Evolutionary conservation across 2,113 vertebrate species (phyloP), one percentile per base, ranked within the genome.

Genomic region (Furnarius figulus): DNA sequence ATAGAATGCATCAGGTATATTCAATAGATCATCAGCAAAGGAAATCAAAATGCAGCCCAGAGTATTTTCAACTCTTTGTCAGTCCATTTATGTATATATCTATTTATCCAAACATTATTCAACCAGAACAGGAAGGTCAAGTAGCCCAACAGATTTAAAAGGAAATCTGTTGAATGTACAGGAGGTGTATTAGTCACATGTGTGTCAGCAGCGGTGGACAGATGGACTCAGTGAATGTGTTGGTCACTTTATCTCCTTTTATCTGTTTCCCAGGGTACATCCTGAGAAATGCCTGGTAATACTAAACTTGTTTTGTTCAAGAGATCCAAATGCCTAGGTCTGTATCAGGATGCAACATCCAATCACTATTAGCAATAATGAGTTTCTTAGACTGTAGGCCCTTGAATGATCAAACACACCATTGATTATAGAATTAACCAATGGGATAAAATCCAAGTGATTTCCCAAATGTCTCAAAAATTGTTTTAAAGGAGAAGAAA

Each of bases 11-110:
- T 83, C 90, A 91, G 82, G 94, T 93, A 58, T 94, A 91, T 92
- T 95, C 92, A 90, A 91, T 90, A 95, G 85, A 93, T 94, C 85
- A 93, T 95, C 78, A 91, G 53, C 71, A 90, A 85, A 93, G 67
- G 58, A 96, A 97, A 97, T 89, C 35, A 91, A 89, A 94, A 86
- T n/a, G 17, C 40, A 73, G 77, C 58, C 75, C 49, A 61, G 82
- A 62, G 37, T 83, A 76, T 88, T 79, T 93, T 76, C 67, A 91
- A 73, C n/a, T 82, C 70, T 77, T 56, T 94, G 39, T 68, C 78
- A 76, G 31, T 73, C 85, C 53, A 79, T 85, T 95, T 95, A 62
- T 70, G 85, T 90, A 49, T 80, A 58, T 91, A 73, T 87, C 35
- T 87, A 85, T 83, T 94, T 83, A 93, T 66, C 62, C 67, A 91